Base-by-base conservation (phyloP, 2,113 vertebrate species). In the Donacobius atricapilla region DNA sequence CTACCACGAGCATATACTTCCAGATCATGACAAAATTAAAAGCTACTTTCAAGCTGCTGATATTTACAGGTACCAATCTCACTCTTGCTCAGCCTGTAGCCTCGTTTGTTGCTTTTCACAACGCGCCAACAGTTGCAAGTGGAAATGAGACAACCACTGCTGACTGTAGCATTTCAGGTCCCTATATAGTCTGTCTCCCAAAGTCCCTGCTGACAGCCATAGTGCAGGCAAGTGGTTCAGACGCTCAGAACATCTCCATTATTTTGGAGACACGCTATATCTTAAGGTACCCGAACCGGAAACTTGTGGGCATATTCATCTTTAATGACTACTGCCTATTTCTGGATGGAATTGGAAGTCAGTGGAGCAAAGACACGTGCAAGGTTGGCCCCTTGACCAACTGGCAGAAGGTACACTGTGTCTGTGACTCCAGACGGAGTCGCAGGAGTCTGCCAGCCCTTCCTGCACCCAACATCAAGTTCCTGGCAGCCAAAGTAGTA, bases 121-220 rank as follows among this genome's bases (percentile, higher is more conserved):
- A 97, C 60, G 50, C 4, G 51, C 20, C 96, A n/a, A 95, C 96
- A 0, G 12, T 69, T 27, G 30, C 63, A 78, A 94, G 11, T 19
- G 35, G 66, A 63, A 97, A 76, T 2, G 23, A 23, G 23, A 83
- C 72, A 21, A 68, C 18, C 9, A 56, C 39, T 11, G 2, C 50
- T 1, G 87, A 92, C 30, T 98, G 98, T 17, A 11, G 22, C 0
- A n/a, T 95, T 39, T 50, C 66, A 47, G 16, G 66, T 69, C 93
- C 97, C 64, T 97, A 97, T 2, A 25, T 98, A 35, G 17, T 98
- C 23, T 98, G 97, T 51, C 95, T 98, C n/a, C 60, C 98, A 4
- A 23, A 53, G 10, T 68, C 95, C 13, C 4, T 98, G 87, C 85
- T 98, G 66, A 69, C 20, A 61, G 12, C 17, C 24, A 20, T 79